Conservation (phyloP, 1,140 invertebrate genomes). For the Bradynema listronoti region DNA sequence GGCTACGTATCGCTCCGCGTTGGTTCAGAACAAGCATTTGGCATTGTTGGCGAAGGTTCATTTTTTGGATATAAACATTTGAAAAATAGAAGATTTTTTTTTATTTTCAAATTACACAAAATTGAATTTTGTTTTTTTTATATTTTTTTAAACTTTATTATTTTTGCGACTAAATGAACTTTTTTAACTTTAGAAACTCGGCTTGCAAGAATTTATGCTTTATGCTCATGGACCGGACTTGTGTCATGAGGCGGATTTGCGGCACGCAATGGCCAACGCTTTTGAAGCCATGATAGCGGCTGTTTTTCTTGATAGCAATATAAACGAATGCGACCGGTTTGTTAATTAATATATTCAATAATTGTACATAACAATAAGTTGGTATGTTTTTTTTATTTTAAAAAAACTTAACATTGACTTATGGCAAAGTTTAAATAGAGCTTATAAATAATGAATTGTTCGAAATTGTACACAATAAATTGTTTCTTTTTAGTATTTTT, state of each 20-base stretch:
- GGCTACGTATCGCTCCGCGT: constrained; percentile 86
- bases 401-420: no score
- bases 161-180: no score
- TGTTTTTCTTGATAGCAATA: constrained; percentile 83
- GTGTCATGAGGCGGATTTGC: constrained; percentile 72
- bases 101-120: no score
- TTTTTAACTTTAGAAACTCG: constrained; percentile 15
- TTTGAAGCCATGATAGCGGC: constrained; percentile 96
- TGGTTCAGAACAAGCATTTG: constrained; percentile 96
- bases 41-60: constrained; percentile 80
- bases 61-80: no score
- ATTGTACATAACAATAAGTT: constrained; percentile 62
- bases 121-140: no score
- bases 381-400: no score
- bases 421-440: no score
- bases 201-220: constrained; percentile 76
- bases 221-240: constrained; percentile 82
- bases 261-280: constrained; percentile 97
- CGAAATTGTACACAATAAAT: no score
- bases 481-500: constrained; percentile 48
- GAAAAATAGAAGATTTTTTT: no score
- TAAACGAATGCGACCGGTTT: constrained; percentile 63
- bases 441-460: no score
- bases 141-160: no score
- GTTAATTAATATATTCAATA: constrained; percentile 8